phyloP scores from a whole-genome alignment of 1,140 invertebrate species.

The Penaeus indicus region DNA sequence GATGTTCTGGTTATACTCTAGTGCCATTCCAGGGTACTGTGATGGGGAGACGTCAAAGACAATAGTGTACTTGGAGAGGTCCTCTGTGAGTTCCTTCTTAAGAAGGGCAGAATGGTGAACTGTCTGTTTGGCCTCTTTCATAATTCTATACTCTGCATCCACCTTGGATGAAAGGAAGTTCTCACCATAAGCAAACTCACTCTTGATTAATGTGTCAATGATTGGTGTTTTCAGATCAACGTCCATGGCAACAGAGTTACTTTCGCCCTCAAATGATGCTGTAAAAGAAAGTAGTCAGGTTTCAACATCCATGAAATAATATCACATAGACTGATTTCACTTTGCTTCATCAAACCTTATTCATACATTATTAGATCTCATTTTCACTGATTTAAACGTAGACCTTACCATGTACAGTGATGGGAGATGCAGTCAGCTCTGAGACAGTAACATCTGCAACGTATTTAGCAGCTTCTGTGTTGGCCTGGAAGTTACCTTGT shows the following conservation, averaged over 20 bases:
- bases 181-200: background rate
- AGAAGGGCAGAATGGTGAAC: constrained; percentile 8
- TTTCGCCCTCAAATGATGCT: background rate
- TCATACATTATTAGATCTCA: too few species aligned
- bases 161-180: background rate
- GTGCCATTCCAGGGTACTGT: constrained; percentile 1
- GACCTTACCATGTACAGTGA: too few species aligned
- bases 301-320: too few species aligned
- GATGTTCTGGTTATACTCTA: background rate
- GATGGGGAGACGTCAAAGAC: constrained; percentile 27
- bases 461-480: too few species aligned
- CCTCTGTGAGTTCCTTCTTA: constrained; percentile 18
- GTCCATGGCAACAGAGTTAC: background rate
- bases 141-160: constrained; percentile 1
- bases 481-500: background rate
- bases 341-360: too few species aligned
- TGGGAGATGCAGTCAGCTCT: too few species aligned
- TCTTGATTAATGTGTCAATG: background rate
- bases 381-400: too few species aligned
- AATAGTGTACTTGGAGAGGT: background rate
- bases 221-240: constrained; percentile 15
- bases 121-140: background rate
- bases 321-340: too few species aligned
- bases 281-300: too few species aligned
- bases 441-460: too few species aligned